These are phyloP conservation scores for Actenoides lindsayi DNA, from an alignment of 2,113 vertebrate species.

Conservation along the genomic window DNA sequence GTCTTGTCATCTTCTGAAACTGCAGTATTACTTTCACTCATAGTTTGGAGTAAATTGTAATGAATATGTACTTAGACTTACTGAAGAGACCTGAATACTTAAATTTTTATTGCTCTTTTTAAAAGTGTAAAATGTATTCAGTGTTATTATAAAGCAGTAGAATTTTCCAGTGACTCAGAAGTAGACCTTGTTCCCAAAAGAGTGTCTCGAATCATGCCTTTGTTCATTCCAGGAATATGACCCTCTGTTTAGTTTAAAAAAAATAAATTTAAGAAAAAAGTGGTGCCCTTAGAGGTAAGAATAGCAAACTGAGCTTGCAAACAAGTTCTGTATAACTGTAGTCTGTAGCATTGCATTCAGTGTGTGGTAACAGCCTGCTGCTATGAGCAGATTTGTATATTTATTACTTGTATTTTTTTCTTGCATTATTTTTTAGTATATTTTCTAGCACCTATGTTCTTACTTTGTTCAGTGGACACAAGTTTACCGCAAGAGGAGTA, in stretches of 20 bases:
- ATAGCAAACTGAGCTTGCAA: not conserved
- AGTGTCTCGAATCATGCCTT: not conserved
- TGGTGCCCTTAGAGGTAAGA: not conserved
- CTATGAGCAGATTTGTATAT: not conserved
- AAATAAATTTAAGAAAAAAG: not conserved
- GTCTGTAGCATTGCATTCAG: not conserved
- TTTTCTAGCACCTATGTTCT: not conserved
- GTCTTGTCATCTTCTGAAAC: not conserved
- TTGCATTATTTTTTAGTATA: not conserved
- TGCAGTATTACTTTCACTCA: not conserved
- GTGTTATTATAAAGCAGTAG: not conserved
- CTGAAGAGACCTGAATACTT: not conserved
- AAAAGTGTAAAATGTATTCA: not conserved
- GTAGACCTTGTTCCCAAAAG: not conserved
- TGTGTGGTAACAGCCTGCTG: not conserved
- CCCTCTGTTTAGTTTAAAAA: not conserved
- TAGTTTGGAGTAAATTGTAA: not conserved
- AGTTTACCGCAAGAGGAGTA: not conserved
- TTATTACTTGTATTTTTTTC: not conserved
- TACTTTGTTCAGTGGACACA: not conserved
- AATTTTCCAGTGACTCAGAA: not conserved
- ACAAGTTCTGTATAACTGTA: not conserved
- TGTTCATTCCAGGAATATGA: not conserved
- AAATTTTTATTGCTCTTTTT: not conserved
- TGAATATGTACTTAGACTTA: not conserved